phyloP scores from a whole-genome alignment of 2,888 invertebrate species.

The Chironomus tentans region DNA sequence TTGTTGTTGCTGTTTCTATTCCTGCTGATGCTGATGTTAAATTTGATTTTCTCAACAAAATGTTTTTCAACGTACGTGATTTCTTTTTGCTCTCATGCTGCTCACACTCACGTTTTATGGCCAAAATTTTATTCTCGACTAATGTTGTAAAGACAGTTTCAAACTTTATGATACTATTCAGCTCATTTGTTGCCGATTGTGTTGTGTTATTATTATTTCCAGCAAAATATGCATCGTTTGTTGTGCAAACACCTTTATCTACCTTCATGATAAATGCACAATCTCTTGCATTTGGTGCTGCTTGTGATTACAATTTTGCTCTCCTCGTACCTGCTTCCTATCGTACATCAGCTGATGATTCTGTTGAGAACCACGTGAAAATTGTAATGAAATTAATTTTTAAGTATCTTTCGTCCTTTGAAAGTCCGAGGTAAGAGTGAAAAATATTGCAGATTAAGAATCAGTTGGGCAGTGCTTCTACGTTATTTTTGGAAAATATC shows the following conservation, averaged over 20 bases:
- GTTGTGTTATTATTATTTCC: conserved; percentile 11
- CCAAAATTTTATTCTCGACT: conserved; percentile 41
- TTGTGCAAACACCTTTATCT: conserved; percentile 42
- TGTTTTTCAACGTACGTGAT: conserved; percentile 33
- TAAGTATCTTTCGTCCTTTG: no score
- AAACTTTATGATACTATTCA: conserved; percentile 40
- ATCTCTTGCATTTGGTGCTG: background rate
- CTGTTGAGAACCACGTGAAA: no score
- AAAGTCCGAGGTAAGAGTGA: no score
- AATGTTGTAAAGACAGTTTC: conserved; percentile 41
- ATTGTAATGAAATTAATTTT: no score
- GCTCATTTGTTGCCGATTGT: conserved; percentile 33
- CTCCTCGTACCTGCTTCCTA: no score
- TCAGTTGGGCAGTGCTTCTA: no score
- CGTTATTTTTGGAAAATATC: no score
- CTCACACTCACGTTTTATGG: conserved; percentile 42
- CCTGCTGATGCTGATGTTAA: background rate
- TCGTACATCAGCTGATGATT: no score
- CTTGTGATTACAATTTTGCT: no score
- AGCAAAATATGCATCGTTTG: conserved; percentile 33
- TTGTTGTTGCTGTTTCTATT: background rate
- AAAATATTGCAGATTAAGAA: no score
- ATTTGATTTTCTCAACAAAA: conserved; percentile 5
- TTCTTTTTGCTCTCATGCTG: conserved; percentile 36
- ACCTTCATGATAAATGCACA: conserved; percentile 31